phyloP scores from a whole-genome alignment of 2,113 vertebrate species.

The Brachyhypopomus gauderio region DNA sequence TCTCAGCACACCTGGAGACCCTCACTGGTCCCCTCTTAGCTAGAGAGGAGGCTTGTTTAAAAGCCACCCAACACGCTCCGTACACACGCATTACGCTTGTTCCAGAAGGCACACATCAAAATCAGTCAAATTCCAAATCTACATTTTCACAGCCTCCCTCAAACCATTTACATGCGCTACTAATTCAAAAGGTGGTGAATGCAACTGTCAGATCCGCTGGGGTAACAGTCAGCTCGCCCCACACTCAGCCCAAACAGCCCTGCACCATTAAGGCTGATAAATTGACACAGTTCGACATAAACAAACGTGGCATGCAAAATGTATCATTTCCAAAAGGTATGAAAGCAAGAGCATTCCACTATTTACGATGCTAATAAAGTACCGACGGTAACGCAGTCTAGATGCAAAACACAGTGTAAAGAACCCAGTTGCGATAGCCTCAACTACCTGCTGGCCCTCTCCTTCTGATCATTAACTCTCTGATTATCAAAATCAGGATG shows the following conservation, averaged over 20 bases:
- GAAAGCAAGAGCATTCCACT: too few relatives aligned
- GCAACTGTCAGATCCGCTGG: slow-evolving; percentile 2
- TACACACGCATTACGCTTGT: neutral
- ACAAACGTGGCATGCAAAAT: neutral
- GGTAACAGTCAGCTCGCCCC: slow-evolving; percentile 29
- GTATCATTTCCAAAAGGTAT: too few relatives aligned
- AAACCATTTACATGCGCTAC: slow-evolving; percentile 41
- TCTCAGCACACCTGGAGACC: slow-evolving; percentile 3
- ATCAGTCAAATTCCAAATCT: slow-evolving; percentile 47
- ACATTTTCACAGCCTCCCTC: slow-evolving; percentile 38
- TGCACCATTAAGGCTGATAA: slow-evolving; percentile 60
- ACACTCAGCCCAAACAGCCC: slow-evolving; percentile 40
- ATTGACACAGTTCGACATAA: slow-evolving; percentile 41
- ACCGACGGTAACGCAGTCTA: too few relatives aligned
- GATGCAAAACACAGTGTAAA: too few relatives aligned
- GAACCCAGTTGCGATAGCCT: too few relatives aligned
- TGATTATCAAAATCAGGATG: too few relatives aligned
- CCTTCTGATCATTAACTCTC: too few relatives aligned
- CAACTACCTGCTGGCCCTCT: too few relatives aligned
- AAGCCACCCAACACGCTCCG: slow-evolving; percentile 10
- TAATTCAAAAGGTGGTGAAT: slow-evolving; percentile 31
- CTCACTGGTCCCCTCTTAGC: neutral
- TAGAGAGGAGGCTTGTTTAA: slow-evolving; percentile 25
- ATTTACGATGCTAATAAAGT: too few relatives aligned
- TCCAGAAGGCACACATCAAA: slow-evolving; percentile 48